Conservation (phyloP, 2,797 vertebrate genomes). For the Rhinichthys osculus region DNA sequence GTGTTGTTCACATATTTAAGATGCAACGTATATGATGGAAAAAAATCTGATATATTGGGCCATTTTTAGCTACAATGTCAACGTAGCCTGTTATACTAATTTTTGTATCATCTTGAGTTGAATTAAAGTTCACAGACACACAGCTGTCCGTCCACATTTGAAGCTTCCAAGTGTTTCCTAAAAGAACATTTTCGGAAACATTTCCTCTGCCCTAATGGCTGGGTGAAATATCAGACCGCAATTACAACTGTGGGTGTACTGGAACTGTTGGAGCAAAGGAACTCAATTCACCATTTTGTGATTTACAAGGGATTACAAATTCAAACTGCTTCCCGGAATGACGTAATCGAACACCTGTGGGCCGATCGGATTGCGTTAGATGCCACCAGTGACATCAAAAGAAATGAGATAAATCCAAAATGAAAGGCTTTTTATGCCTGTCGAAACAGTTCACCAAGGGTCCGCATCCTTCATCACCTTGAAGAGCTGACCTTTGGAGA, state of each 20-base stretch:
- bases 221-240: conserved; percentile 18
- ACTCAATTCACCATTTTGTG: conserved; percentile 8
- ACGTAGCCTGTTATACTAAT: not conserved
- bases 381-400: conserved; percentile 34
- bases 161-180: not conserved
- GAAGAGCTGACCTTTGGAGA: conserved; percentile 70
- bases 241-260: conserved; percentile 14
- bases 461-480: conserved; percentile 67
- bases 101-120: not conserved
- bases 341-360: conserved; percentile 48
- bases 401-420: conserved; percentile 27
- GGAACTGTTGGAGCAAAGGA: not conserved
- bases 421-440: conserved; percentile 24
- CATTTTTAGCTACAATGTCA: conserved; percentile 7
- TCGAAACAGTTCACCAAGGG: conserved; percentile 51
- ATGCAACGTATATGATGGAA: not conserved
- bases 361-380: conserved; percentile 43
- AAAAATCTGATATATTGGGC: not conserved
- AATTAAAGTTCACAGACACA: conserved; percentile 10
- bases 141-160: not conserved
- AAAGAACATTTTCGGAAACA: conserved; percentile 18
- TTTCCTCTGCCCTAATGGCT: not conserved
- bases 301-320: not conserved
- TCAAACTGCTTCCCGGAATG: conserved; percentile 24
- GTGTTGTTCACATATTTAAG: not conserved